These are phyloP conservation scores for Micromussa lordhowensis DNA, from an alignment of 92 coral and sea anemone species.

Conservation along the genomic window DNA sequence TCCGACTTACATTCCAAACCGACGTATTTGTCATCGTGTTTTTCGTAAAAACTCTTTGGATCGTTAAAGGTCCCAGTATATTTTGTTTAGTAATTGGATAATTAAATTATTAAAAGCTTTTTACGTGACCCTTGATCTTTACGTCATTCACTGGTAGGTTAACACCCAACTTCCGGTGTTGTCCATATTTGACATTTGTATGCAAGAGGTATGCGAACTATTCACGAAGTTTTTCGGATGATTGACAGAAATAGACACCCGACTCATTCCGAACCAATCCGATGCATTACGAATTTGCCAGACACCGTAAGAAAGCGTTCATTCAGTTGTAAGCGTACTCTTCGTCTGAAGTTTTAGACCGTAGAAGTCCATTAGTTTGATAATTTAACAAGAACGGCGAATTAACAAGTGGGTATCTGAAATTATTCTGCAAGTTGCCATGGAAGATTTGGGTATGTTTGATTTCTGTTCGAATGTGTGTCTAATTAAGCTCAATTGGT, in stretches of 20 bases:
- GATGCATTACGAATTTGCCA: constrained; percentile 67
- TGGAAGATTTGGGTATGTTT: constrained; percentile 86
- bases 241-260: constrained; percentile 68
- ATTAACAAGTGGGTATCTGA: background rate
- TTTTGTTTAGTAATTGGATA: background rate
- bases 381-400: constrained; percentile 3
- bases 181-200: constrained; percentile 68
- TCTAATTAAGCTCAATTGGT: constrained; percentile 1
- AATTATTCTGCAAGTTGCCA: constrained; percentile 25
- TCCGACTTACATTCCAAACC: background rate
- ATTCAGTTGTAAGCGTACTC: background rate
- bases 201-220: constrained; percentile 62
- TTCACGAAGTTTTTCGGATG: constrained; percentile 37
- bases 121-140: background rate
- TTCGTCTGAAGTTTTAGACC: background rate
- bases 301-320: constrained; percentile 33
- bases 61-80: background rate
- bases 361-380: background rate
- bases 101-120: background rate
- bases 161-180: constrained; percentile 70
- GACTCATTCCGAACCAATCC: constrained; percentile 63
- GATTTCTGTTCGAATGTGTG: background rate
- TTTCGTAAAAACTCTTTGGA: background rate
- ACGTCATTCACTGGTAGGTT: background rate
- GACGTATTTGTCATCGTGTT: background rate